A percentile compares a stretch with the other conserved stretches of the same genome.
Evolutionary conservation across 1,140 invertebrate genomes (phyloP).

Genomic region (Andricus grossulariae): DNA sequence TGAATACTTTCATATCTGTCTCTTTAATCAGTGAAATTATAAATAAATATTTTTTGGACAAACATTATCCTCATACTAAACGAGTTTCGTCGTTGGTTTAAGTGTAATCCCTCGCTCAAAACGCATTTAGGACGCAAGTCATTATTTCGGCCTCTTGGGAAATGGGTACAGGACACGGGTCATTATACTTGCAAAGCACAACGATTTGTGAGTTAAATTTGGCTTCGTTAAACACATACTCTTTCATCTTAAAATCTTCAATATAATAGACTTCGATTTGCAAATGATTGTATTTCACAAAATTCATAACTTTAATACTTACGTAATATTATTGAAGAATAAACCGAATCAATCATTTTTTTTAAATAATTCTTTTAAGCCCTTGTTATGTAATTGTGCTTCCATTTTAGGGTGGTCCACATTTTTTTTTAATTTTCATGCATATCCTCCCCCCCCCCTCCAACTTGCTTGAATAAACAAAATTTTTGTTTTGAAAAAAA

Average conservation of each 20-base stretch:
- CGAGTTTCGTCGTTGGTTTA: background rate
- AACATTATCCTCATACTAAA: background rate
- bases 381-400: too few species aligned
- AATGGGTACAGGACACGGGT: background rate
- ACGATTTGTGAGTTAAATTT: slow-evolving; percentile 22
- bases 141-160: slow-evolving; percentile 7
- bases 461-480: too few species aligned
- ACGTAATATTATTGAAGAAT: too few species aligned
- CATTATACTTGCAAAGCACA: slow-evolving; percentile 14
- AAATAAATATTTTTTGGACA: background rate
- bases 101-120: background rate
- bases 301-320: too few species aligned
- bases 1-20: too few species aligned
- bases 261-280: background rate
- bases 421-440: too few species aligned
- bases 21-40: too few species aligned
- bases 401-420: too few species aligned
- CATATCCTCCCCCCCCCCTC: too few species aligned
- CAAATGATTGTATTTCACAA: background rate
- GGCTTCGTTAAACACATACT: background rate
- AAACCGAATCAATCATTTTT: too few species aligned
- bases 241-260: background rate
- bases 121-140: background rate
- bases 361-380: too few species aligned
- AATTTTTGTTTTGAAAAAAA: too few species aligned